Percentiles rank a stretch among this genome's conserved stretches.
These are phyloP conservation scores for Ornithoptera alexandrae DNA, from an alignment of 2,888 invertebrate genomes.

Conservation along the genomic window DNA sequence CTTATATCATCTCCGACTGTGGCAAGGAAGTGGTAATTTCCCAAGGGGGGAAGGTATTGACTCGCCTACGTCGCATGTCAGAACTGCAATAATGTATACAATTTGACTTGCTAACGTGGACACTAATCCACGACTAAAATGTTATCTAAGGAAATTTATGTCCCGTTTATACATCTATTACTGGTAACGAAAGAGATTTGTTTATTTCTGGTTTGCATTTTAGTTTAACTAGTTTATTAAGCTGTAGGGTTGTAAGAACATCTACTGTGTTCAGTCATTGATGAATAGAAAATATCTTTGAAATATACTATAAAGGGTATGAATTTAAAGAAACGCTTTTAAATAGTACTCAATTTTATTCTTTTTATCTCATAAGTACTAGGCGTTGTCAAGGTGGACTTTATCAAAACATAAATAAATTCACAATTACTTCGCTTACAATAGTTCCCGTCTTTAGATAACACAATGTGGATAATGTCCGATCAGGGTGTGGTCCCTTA, in stretches of 20 bases:
- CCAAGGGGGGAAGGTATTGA: constrained; percentile 40
- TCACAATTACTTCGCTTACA: too few species aligned
- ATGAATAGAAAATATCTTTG: too few species aligned
- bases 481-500: constrained; percentile 24
- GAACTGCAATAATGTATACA: constrained; percentile 26
- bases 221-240: neutral
- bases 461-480: constrained; percentile 7
- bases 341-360: too few species aligned
- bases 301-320: too few species aligned
- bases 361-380: too few species aligned
- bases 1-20: constrained; percentile 32
- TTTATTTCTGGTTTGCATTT: constrained; percentile 19
- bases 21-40: constrained; percentile 44
- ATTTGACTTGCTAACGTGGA: constrained; percentile 26
- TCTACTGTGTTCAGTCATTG: too few species aligned
- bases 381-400: too few species aligned
- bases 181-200: constrained; percentile 23
- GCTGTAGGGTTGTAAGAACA: too few species aligned
- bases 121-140: constrained; percentile 29
- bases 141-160: constrained; percentile 26
- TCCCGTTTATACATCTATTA: constrained; percentile 18
- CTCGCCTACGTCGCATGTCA: constrained; percentile 27
- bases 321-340: too few species aligned
- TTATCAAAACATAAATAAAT: too few species aligned
- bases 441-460: constrained; percentile 7